Evolutionary conservation across 2,888 invertebrate species (phyloP).

Genomic region (Ochlodes sylvanus): DNA sequence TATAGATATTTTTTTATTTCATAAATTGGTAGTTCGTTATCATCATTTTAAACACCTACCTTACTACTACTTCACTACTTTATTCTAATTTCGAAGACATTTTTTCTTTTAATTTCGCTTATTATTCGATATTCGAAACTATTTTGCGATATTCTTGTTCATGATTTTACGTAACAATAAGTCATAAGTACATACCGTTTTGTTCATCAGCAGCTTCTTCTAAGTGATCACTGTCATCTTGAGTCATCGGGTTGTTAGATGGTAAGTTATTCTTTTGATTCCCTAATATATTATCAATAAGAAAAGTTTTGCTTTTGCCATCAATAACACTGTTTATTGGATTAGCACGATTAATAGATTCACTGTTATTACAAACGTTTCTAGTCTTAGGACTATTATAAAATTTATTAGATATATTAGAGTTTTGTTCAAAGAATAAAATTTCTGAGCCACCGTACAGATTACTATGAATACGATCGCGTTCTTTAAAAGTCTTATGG

Average conservation of each 20-base stretch:
- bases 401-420: constrained; percentile 44
- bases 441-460: constrained; percentile 54
- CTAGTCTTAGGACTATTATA: constrained; percentile 22
- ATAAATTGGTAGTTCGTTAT: no score
- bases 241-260: constrained; percentile 46
- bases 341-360: constrained; percentile 53
- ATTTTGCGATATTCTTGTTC: no score
- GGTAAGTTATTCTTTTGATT: constrained; percentile 62
- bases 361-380: constrained; percentile 50
- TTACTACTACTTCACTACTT: no score
- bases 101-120: no score
- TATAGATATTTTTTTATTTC: no score
- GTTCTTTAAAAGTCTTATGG: constrained; percentile 42
- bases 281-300: constrained; percentile 84
- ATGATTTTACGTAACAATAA: no score
- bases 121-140: no score
- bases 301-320: constrained; percentile 80
- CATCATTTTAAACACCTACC: no score
- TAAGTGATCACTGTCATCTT: constrained; percentile 55
- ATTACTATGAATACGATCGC: constrained; percentile 49
- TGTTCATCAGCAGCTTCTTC: constrained; percentile 77
- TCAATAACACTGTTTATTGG: constrained; percentile 53
- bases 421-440: constrained; percentile 59
- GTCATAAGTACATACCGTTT: constrained; percentile 61
- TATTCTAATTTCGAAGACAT: no score